These are phyloP conservation scores for Carapus acus DNA, from an alignment of 2,797 vertebrate species.

Conservation along the genomic window DNA sequence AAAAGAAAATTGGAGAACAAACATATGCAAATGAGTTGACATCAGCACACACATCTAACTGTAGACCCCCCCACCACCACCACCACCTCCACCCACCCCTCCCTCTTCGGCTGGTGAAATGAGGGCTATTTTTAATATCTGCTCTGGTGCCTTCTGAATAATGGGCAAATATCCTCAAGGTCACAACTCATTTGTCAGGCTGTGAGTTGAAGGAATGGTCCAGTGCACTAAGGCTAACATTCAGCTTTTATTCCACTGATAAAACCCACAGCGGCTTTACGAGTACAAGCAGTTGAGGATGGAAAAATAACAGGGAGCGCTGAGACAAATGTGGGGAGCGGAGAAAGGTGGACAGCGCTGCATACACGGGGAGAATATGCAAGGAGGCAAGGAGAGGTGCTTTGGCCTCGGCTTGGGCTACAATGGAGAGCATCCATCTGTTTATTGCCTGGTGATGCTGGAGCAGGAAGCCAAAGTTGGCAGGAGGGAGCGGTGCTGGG, in stretches of 20 bases:
- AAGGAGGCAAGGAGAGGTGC: constrained; percentile 18
- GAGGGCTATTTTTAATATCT: constrained; percentile 77
- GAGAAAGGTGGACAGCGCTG: constrained; percentile 35
- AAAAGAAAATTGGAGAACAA: constrained; percentile 3
- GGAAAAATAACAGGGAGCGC: constrained; percentile 52
- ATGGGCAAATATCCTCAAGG: constrained; percentile 77
- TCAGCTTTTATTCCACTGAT: constrained; percentile 64
- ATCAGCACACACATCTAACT: constrained; percentile 30
- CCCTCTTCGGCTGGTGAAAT: constrained; percentile 61
- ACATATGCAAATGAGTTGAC: constrained; percentile 19
- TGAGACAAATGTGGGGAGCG: constrained; percentile 36
- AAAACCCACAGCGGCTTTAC: constrained; percentile 66
- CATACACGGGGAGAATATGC: constrained; percentile 38
- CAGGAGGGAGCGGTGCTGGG: constrained; percentile 57
- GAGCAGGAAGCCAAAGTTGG: constrained; percentile 60
- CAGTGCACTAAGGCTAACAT: constrained; percentile 63
- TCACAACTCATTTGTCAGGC: constrained; percentile 76
- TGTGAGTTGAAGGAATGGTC: constrained; percentile 66
- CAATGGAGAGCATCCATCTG: constrained; percentile 63
- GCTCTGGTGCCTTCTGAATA: constrained; percentile 73
- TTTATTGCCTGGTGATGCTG: constrained; percentile 62
- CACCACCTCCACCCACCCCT: constrained; percentile 40
- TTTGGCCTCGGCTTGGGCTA: constrained; percentile 28
- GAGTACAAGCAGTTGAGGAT: constrained; percentile 61
- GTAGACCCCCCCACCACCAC: constrained; percentile 20